These are phyloP conservation scores for Leptonema lineaticorne DNA, from an alignment of 1,140 invertebrate genomes.

Conservation along the genomic window DNA sequence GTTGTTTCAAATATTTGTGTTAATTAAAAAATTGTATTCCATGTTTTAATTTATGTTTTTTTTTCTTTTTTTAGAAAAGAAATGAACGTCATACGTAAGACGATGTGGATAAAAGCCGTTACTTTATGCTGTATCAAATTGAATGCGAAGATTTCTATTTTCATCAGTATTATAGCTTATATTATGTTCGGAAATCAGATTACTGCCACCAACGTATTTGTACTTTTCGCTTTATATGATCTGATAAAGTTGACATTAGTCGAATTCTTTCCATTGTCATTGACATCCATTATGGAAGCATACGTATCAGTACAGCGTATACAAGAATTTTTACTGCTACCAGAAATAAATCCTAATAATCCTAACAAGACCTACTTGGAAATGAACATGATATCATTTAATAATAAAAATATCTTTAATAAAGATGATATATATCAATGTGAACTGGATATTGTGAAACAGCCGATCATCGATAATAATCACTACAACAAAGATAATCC, in stretches of 20 bases:
- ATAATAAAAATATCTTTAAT: constrained; percentile 15
- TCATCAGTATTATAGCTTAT: constrained; percentile 76
- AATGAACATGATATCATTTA: constrained; percentile 27
- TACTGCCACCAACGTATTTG: constrained; percentile 75
- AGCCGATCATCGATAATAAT: not conserved
- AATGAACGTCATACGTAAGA: constrained; percentile 66
- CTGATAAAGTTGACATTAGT: constrained; percentile 72
- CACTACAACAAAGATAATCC: not conserved
- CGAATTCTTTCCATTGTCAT: constrained; percentile 70
- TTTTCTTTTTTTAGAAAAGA: constrained; percentile 56
- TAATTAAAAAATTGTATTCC: not conserved
- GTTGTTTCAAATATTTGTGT: constrained; percentile 37
- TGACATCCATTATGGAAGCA: constrained; percentile 58
- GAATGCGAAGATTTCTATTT: constrained; percentile 75
- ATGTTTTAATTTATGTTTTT: too few species aligned
- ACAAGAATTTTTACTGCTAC: constrained; percentile 64
- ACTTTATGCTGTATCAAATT: constrained; percentile 67
- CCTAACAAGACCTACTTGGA: constrained; percentile 14
- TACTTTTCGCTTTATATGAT: constrained; percentile 73
- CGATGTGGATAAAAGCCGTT: constrained; percentile 67
- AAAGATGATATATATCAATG: constrained; percentile 3
- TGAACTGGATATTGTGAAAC: not conserved
- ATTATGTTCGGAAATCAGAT: constrained; percentile 66
- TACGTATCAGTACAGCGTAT: constrained; percentile 69
- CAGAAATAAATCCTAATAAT: constrained; percentile 52